Evolutionary conservation across 2,888 invertebrate genomes (phyloP).

Genomic region (Linnaemya vulpina): DNA sequence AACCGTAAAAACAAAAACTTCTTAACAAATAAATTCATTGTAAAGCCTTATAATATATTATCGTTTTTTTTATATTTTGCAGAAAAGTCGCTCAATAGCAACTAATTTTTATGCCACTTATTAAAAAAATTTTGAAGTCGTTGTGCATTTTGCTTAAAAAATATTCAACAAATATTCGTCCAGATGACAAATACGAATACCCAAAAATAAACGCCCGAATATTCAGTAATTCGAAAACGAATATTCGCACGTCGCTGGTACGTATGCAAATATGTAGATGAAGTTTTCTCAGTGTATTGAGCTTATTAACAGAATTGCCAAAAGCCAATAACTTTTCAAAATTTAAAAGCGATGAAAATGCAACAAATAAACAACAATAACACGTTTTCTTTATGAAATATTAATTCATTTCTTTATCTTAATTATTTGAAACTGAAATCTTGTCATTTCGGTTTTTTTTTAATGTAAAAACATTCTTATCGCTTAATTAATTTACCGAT

Average conservation of each 20-base stretch:
- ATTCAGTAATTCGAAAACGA: too few relatives aligned
- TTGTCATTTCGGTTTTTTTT: slow-evolving; percentile 6
- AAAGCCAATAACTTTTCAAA: slow-evolving; percentile 49
- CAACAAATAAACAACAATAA: slow-evolving; percentile 12
- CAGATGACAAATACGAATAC: too few relatives aligned
- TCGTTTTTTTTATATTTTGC: too few relatives aligned
- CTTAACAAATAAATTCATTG: too few relatives aligned
- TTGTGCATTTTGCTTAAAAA: too few relatives aligned
- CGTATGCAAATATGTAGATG: background rate
- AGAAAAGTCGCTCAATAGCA: too few relatives aligned
- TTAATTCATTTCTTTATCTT: slow-evolving; percentile 5
- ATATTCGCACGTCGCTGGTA: background rate
- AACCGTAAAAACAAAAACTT: too few relatives aligned
- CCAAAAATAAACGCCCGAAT: too few relatives aligned
- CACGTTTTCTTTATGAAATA: slow-evolving; percentile 8
- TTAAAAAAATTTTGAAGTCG: too few relatives aligned
- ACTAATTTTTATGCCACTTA: too few relatives aligned
- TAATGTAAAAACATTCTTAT: background rate
- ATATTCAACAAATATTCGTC: background rate
- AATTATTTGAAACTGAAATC: slow-evolving; percentile 19
- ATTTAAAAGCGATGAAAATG: background rate
- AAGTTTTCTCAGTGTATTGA: slow-evolving; percentile 60
- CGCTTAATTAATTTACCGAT: background rate
- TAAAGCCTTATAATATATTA: too few relatives aligned
- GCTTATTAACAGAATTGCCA: slow-evolving; percentile 37